These are phyloP conservation scores for Notamacropus eugenii DNA, from an alignment of 2,797 vertebrate genomes.

Conservation along the genomic window DNA sequence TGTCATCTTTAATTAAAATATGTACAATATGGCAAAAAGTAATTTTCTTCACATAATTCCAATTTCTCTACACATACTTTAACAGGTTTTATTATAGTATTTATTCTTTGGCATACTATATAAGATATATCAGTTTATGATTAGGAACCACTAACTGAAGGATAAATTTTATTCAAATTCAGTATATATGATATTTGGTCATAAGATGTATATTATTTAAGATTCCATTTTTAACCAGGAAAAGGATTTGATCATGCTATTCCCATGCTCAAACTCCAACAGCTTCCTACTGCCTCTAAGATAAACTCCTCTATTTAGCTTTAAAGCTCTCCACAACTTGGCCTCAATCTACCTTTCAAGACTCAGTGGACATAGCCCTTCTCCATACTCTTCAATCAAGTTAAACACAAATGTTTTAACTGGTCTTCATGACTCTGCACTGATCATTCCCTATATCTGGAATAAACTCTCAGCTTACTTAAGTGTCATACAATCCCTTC, in stretches of 20 bases:
- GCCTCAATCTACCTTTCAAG: not conserved
- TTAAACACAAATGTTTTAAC: not conserved
- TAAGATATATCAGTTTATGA: not conserved
- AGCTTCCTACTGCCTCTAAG: not conserved
- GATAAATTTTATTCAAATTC: constrained; percentile 45
- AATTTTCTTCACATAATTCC: not conserved
- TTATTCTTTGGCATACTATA: constrained; percentile 39
- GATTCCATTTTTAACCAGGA: not conserved
- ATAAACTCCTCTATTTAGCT: constrained; percentile 5
- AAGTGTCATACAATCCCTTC: not conserved
- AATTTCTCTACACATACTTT: not conserved
- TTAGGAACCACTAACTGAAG: constrained; percentile 36
- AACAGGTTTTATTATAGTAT: constrained; percentile 21
- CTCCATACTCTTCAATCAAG: not conserved
- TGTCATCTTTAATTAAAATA: constrained; percentile 28
- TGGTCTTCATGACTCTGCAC: not conserved
- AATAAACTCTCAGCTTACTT: not conserved
- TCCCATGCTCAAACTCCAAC: not conserved
- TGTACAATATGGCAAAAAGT: constrained; percentile 27
- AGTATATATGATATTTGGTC: not conserved
- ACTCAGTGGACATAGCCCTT: not conserved
- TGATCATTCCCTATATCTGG: not conserved
- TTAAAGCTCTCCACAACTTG: constrained; percentile 26
- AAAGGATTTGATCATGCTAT: not conserved
- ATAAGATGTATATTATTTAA: constrained; percentile 29